Percentiles rank a stretch among this genome's conserved stretches.
Evolutionary conservation across 2,113 vertebrate species (phyloP).

Genomic region (Prolemur simus): DNA sequence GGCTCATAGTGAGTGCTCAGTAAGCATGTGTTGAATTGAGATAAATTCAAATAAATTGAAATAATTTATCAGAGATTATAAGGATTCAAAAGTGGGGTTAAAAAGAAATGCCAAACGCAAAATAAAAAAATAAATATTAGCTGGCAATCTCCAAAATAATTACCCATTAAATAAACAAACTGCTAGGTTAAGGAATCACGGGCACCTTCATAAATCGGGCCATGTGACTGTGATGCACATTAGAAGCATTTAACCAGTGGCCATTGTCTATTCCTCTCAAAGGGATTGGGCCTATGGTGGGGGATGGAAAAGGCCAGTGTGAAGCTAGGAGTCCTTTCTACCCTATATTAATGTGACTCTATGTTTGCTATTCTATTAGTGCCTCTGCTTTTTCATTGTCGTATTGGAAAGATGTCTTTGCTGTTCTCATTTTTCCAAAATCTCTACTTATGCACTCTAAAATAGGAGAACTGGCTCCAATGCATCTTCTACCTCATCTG

Average conservation of each 20-base stretch:
- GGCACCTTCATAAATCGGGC: neutral
- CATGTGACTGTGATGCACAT: too few species aligned
- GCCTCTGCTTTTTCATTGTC: neutral
- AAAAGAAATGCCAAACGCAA: neutral
- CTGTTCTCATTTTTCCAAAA: neutral
- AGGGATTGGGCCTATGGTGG: neutral
- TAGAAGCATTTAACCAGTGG: neutral
- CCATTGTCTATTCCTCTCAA: neutral
- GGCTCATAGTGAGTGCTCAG: neutral
- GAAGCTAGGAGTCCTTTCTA: neutral
- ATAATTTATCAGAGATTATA: neutral
- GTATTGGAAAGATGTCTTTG: neutral
- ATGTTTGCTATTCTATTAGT: neutral
- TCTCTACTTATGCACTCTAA: neutral
- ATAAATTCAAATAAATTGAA: neutral
- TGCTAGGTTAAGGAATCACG: neutral
- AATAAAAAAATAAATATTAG: neutral
- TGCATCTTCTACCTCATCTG: accelerated
- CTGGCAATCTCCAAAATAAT: neutral
- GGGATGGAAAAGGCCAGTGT: neutral
- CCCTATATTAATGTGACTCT: neutral
- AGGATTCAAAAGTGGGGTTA: neutral
- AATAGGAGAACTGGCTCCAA: neutral
- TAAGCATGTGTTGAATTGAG: neutral
- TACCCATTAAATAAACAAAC: neutral